A percentile compares a stretch with the other conserved stretches of the same genome.
Evolutionary conservation across 2,113 vertebrate species (phyloP).

Genomic region (Lycocorax pyrrhopterus): DNA sequence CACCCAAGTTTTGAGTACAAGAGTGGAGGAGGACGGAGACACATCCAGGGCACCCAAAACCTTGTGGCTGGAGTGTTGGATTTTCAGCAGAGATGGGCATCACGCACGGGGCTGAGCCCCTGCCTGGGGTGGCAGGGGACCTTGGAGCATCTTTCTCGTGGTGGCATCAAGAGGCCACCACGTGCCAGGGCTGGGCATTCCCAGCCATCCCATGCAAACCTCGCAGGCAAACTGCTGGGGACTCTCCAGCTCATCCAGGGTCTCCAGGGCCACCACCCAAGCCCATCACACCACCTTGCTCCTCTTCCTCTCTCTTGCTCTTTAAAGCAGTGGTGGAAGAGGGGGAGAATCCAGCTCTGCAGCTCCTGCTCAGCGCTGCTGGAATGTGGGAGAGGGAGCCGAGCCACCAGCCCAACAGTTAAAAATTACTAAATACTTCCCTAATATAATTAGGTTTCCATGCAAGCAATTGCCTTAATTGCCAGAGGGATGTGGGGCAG

Average conservation of each 20-base stretch:
- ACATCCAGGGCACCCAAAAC: not conserved
- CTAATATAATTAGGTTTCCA: slow-evolving; percentile 24
- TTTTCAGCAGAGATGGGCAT: not conserved
- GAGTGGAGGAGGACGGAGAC: not conserved
- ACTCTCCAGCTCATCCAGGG: not conserved
- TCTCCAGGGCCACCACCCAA: not conserved
- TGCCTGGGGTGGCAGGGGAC: rapidly evolving
- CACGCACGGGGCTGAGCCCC: rapidly evolving
- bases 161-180: not conserved
- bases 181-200: not conserved
- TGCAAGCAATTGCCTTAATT: slow-evolving; percentile 19
- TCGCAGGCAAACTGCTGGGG: rapidly evolving
- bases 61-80: not conserved
- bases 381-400: not conserved
- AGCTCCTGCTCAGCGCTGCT: not conserved
- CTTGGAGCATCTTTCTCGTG: rapidly evolving
- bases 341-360: not conserved
- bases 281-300: not conserved
- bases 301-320: not conserved
- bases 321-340: not conserved
- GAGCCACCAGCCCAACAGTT: not conserved
- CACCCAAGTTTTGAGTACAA: not conserved
- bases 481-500: slow-evolving; percentile 26
- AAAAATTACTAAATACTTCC: slow-evolving; percentile 47
- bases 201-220: not conserved